These are phyloP conservation scores for Ophthalmotilapia sp. DNA, from an alignment of 2,113 vertebrate species.

Conservation along the genomic window DNA sequence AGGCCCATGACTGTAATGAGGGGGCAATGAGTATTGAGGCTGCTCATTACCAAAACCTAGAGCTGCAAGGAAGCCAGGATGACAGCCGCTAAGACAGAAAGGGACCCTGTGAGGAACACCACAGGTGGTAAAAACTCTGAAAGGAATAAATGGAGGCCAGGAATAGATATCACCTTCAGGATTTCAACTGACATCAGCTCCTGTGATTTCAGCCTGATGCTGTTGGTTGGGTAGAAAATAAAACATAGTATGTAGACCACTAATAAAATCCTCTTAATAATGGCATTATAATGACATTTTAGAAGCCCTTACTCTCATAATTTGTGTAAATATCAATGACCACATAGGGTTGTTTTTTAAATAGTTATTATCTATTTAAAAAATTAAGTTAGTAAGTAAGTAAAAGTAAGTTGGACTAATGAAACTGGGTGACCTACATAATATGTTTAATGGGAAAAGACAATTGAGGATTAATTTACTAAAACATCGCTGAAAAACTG, in stretches of 20 bases:
- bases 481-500: background rate
- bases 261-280: background rate
- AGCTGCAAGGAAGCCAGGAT: background rate
- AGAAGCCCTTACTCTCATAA: background rate
- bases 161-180: slow-evolving; percentile 22
- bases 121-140: slow-evolving; percentile 4
- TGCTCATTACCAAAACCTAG: slow-evolving; percentile 50
- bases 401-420: background rate
- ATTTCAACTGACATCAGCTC: background rate
- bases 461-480: background rate
- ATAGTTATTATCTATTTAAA: background rate
- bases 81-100: slow-evolving; percentile 16
- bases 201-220: background rate
- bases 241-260: background rate
- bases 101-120: background rate
- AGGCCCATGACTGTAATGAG: slow-evolving; percentile 41
- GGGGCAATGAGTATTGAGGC: slow-evolving; percentile 54
- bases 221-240: background rate
- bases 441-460: background rate
- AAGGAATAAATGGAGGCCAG: slow-evolving; percentile 35
- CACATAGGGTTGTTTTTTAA: background rate
- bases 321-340: background rate
- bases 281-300: background rate
- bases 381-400: background rate
- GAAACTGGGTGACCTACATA: background rate